Evolutionary conservation across 2,797 vertebrate genomes (phyloP).

Genomic region (Rhinichthys osculus): DNA sequence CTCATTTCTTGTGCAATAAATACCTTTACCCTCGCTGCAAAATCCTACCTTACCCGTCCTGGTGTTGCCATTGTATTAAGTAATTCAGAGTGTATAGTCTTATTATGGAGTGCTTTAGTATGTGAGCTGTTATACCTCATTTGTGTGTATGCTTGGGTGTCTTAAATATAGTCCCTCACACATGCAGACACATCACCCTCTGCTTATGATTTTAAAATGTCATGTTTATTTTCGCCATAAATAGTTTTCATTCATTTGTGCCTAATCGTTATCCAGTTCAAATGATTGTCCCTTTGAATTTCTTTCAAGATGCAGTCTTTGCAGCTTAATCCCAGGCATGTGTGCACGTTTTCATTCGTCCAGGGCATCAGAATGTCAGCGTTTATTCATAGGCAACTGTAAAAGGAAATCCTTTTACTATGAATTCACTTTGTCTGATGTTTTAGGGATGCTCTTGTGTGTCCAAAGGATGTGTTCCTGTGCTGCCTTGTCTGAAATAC

Average conservation of each 20-base stretch:
- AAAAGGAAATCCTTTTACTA: neutral
- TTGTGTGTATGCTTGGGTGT: slow-evolving; percentile 21
- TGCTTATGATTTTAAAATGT: neutral
- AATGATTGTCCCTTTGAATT: neutral
- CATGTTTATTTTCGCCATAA: slow-evolving; percentile 10
- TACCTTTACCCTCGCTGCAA: slow-evolving; percentile 35
- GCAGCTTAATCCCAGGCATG: slow-evolving; percentile 3
- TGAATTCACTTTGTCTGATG: neutral
- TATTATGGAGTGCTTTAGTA: slow-evolving; percentile 48
- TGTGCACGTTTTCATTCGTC: neutral
- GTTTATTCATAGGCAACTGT: neutral
- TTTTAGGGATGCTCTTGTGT: neutral
- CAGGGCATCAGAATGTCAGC: neutral
- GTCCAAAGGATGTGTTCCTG: slow-evolving; percentile 24
- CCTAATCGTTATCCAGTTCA: neutral
- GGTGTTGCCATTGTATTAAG: slow-evolving; percentile 47
- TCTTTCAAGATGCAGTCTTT: neutral
- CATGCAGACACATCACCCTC: neutral
- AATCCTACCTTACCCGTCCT: slow-evolving; percentile 40
- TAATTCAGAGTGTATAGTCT: slow-evolving; percentile 44
- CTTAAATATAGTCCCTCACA: slow-evolving; percentile 6
- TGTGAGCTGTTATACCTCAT: slow-evolving; percentile 56
- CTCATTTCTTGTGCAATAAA: slow-evolving; percentile 52
- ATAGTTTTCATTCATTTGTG: neutral
- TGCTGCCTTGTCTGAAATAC: slow-evolving; percentile 35